Evolutionary conservation across 2,113 vertebrate species (phyloP).

Genomic region (Pseudorasbora parva): DNA sequence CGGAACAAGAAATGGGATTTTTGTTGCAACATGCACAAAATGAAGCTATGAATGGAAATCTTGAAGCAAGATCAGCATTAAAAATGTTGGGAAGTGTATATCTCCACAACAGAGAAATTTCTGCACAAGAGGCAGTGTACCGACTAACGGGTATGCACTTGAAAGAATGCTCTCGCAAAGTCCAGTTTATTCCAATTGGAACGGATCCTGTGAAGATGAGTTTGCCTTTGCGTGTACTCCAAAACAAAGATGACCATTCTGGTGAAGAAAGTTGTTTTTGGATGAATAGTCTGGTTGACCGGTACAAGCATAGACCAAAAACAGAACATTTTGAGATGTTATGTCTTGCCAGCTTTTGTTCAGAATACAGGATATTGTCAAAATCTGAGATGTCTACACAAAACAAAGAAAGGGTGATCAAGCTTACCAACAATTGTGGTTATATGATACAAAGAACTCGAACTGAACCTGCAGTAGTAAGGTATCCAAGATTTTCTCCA

Average conservation of each 20-base stretch:
- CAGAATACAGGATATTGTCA: conserved; percentile 3
- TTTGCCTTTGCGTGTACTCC: no score
- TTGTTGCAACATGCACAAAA: conserved; percentile 25
- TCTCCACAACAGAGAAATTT: conserved; percentile 48
- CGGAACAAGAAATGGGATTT: conserved; percentile 47
- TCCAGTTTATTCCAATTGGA: no score
- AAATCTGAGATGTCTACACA: background rate
- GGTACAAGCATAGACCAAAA: no score
- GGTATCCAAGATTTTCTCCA: conserved; percentile 26
- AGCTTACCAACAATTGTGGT: background rate
- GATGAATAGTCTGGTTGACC: no score
- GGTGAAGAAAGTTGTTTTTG: no score
- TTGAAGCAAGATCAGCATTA: conserved; percentile 23
- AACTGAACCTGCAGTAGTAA: background rate
- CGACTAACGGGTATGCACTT: no score
- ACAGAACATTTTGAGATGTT: no score
- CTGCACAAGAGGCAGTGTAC: conserved; percentile 48
- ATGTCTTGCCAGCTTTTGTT: conserved; percentile 7
- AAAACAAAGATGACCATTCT: no score
- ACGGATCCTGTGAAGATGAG: no score
- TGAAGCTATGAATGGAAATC: conserved; percentile 17
- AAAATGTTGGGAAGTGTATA: conserved; percentile 34
- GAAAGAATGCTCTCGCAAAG: no score
- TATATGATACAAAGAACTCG: background rate
- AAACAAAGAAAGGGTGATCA: background rate